A percentile compares a stretch with the other conserved stretches of the same genome.
Evolutionary conservation across 2,888 invertebrate species (phyloP).

Genomic region (Drosophila cognata): DNA sequence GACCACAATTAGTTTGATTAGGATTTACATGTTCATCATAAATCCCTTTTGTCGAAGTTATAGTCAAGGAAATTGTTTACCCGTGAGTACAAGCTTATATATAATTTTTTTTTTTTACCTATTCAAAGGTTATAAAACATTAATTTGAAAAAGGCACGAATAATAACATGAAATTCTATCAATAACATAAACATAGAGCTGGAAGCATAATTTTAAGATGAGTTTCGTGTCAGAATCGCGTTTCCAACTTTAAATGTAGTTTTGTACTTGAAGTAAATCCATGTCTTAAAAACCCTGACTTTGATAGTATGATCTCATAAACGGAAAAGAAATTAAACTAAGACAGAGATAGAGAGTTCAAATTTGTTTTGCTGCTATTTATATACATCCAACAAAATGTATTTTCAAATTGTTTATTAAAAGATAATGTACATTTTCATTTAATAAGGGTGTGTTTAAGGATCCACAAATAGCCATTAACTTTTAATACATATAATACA

Average conservation of each 20-base stretch:
- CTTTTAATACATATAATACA: neutral
- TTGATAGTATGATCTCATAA: neutral
- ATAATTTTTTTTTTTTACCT: too few relatives aligned
- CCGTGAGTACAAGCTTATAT: too few relatives aligned
- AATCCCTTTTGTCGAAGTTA: neutral
- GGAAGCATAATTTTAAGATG: neutral
- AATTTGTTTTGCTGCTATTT: neutral
- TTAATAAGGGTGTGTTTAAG: neutral
- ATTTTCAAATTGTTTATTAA: neutral
- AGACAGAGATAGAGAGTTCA: neutral
- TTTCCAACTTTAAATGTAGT: neutral
- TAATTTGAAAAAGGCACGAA: too few relatives aligned
- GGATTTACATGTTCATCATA: neutral
- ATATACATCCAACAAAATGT: neutral
- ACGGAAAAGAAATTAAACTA: neutral
- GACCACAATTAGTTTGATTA: neutral
- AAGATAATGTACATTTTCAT: neutral
- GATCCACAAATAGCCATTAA: neutral
- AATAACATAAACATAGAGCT: too few relatives aligned
- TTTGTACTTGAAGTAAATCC: neutral
- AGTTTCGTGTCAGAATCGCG: neutral
- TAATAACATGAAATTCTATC: too few relatives aligned
- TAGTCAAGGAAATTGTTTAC: neutral
- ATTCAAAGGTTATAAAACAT: too few relatives aligned
- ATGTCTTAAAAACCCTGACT: rapidly evolving